A percentile compares a stretch with the other conserved stretches of the same genome.
phyloP scores from a whole-genome alignment of 2,888 invertebrate genomes.

The Antitype chi region DNA sequence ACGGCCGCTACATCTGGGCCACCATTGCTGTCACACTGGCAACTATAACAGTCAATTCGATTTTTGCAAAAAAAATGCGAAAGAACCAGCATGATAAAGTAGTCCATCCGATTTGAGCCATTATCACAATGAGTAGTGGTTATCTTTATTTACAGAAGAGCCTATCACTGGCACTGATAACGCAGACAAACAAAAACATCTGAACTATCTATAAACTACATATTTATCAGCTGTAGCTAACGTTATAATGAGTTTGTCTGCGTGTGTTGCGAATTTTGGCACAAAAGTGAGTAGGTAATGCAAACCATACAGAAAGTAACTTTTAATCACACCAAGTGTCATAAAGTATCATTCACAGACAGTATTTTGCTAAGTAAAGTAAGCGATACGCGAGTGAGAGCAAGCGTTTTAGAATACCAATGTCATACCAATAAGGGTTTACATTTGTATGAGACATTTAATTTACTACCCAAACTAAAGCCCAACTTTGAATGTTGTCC shows the following conservation, averaged over 20 bases:
- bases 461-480: too few species aligned
- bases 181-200: constrained; percentile 76
- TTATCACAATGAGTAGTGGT: constrained; percentile 65
- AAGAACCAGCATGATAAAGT: constrained; percentile 18
- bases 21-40: too few species aligned
- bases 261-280: constrained; percentile 23
- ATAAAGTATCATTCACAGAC: neutral
- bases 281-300: neutral
- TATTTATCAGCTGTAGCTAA: constrained; percentile 49
- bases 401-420: too few species aligned
- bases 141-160: constrained; percentile 74
- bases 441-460: too few species aligned
- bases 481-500: too few species aligned
- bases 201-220: constrained; percentile 56
- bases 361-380: too few species aligned
- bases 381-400: too few species aligned
- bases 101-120: constrained; percentile 46
- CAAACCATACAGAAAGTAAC: neutral
- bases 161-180: constrained; percentile 73
- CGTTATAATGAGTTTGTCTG: constrained; percentile 32
- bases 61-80: constrained; percentile 12
- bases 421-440: too few species aligned
- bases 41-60: neutral
- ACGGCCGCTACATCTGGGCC: too few species aligned
- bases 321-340: neutral